Percentiles rank a stretch among this genome's conserved stretches.
Conservation (phyloP, 1,140 invertebrate genomes). For the Drosophila kanapiae region DNA sequence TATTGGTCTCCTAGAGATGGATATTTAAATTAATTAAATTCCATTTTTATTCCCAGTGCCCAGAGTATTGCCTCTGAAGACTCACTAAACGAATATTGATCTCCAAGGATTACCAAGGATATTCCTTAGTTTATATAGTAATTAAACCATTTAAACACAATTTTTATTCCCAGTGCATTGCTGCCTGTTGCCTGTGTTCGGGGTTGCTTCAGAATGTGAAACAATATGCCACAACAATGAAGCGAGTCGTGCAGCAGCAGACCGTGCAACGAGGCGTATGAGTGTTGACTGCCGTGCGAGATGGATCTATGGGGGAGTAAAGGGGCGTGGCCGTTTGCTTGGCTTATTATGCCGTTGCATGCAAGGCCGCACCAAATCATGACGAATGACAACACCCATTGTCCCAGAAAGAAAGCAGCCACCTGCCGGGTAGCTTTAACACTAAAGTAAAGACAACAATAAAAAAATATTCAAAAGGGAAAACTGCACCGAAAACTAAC, state of each 20-base stretch:
- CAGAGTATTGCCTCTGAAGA: no score
- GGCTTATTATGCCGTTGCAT: conserved; percentile 77
- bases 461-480: not conserved
- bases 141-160: not conserved
- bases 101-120: not conserved
- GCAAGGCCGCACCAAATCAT: conserved; percentile 75
- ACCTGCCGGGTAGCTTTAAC: conserved; percentile 27
- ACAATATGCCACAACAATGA: conserved; percentile 80
- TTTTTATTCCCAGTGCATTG: conserved; percentile 7
- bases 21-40: no score
- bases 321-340: conserved; percentile 32
- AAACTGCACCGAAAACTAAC: conserved; percentile 3
- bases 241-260: conserved; percentile 75
- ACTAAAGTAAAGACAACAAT: conserved; percentile 6
- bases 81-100: no score
- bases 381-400: conserved; percentile 64
- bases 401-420: conserved; percentile 25
- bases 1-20: no score
- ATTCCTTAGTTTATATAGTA: not conserved
- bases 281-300: conserved; percentile 70
- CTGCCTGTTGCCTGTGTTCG: conserved; percentile 38
- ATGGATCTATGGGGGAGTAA: conserved; percentile 1
- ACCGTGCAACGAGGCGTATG: conserved; percentile 75
- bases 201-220: conserved; percentile 59
- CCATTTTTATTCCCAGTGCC: no score